These are phyloP conservation scores for Nephrocerus scutellatus DNA, from an alignment of 2,888 invertebrate genomes.

Conservation along the genomic window DNA sequence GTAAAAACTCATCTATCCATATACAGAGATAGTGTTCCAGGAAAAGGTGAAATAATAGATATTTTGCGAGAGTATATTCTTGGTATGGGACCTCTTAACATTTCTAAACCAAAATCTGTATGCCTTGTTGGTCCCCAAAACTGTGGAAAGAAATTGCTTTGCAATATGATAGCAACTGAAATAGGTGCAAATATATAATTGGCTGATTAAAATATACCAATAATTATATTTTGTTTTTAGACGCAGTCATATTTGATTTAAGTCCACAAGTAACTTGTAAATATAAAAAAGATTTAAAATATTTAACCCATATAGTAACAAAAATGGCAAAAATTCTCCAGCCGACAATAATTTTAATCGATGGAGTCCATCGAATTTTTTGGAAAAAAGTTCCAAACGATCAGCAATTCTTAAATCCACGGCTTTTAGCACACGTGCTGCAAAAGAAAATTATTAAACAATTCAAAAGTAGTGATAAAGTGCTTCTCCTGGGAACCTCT, in stretches of 20 bases:
- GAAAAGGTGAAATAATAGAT: constrained; percentile 53
- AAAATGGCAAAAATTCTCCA: constrained; percentile 57
- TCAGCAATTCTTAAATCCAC: constrained; percentile 47
- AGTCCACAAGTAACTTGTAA: constrained; percentile 56
- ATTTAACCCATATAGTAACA: constrained; percentile 56
- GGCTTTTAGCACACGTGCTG: too few relatives aligned
- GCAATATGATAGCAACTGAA: constrained; percentile 64
- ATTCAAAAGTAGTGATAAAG: constrained; percentile 51
- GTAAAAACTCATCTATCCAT: not conserved
- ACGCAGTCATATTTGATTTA: constrained; percentile 59
- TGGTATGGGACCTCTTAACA: constrained; percentile 41
- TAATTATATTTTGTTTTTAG: constrained; percentile 25
- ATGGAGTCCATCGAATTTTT: constrained; percentile 53
- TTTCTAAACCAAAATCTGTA: constrained; percentile 53
- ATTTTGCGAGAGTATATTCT: constrained; percentile 50
- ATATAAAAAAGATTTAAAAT: constrained; percentile 55
- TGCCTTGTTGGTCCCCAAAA: constrained; percentile 60
- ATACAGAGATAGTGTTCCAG: constrained; percentile 43
- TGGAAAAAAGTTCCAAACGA: constrained; percentile 48
- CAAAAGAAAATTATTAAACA: constrained; percentile 51
- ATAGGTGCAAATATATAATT: too few relatives aligned
- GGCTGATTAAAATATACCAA: too few relatives aligned
- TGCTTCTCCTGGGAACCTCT: constrained; percentile 52
- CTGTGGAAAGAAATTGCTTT: constrained; percentile 62
- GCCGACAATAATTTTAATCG: constrained; percentile 56